These are phyloP conservation scores for Bactericera cockerelli DNA, from an alignment of 1,140 invertebrate genomes.

Conservation along the genomic window DNA sequence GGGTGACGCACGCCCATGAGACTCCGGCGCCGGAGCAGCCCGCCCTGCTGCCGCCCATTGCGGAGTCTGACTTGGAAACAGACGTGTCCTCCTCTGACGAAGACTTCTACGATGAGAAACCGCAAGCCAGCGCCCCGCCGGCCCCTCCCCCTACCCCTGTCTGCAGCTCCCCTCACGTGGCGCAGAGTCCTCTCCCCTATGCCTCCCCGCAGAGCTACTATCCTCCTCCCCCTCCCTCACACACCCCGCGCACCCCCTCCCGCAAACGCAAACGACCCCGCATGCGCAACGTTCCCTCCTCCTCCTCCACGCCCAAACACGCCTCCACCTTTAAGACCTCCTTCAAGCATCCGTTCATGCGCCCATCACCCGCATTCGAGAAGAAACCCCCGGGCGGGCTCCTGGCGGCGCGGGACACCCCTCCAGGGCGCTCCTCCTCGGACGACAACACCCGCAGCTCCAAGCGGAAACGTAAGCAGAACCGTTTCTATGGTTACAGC, in stretches of 20 bases:
- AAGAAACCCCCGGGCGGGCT: slow-evolving; percentile 13
- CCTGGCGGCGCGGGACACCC: slow-evolving; percentile 14
- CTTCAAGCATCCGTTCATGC: not conserved
- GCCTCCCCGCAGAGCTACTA: not conserved
- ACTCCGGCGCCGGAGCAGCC: slow-evolving; percentile 12
- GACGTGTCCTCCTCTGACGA: slow-evolving; percentile 69
- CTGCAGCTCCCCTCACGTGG: no score
- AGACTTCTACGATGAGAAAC: slow-evolving; percentile 69
- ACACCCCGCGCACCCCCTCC: not conserved
- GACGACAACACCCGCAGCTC: slow-evolving; percentile 26
- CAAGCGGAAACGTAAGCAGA: slow-evolving; percentile 57
- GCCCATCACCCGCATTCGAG: slow-evolving; percentile 18
- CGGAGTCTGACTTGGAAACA: slow-evolving; percentile 66
- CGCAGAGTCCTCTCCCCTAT: no score
- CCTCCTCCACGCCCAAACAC: not conserved
- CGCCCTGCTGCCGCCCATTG: slow-evolving; percentile 33
- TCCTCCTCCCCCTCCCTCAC: slow-evolving; percentile 1
- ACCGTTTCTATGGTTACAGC: slow-evolving; percentile 70
- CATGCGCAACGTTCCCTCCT: not conserved
- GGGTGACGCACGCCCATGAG: slow-evolving; percentile 5
- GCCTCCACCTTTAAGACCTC: not conserved
- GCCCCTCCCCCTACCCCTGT: not conserved
- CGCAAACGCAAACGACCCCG: not conserved
- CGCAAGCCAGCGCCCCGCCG: slow-evolving; percentile 44
- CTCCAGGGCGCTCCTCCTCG: not conserved